Percentiles rank a stretch among this genome's conserved stretches.
These are phyloP conservation scores for Gymnorhina tibicen DNA, from an alignment of 2,113 vertebrate genomes.

Conservation along the genomic window DNA sequence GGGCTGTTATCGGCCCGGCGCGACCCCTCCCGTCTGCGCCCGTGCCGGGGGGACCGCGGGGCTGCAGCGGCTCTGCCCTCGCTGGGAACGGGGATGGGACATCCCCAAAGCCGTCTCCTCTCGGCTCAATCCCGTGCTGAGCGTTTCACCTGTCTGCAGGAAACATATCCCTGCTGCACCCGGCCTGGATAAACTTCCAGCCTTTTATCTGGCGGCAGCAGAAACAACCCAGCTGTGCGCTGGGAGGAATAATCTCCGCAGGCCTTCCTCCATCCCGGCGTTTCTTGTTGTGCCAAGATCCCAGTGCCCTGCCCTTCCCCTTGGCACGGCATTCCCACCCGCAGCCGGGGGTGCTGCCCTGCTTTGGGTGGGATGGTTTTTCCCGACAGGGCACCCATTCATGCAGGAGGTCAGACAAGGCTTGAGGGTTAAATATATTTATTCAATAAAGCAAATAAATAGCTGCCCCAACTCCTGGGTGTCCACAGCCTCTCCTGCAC, in stretches of 20 bases:
- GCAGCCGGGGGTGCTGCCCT: rapidly evolving
- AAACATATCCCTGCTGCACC: background rate
- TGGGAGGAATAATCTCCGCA: background rate
- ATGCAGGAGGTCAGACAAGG: background rate
- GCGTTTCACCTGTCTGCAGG: background rate
- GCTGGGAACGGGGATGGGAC: background rate
- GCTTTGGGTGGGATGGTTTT: background rate
- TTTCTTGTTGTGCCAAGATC: background rate
- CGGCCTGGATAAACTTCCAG: background rate
- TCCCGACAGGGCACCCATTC: background rate
- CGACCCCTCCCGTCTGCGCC: background rate
- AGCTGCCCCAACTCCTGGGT: background rate
- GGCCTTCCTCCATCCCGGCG: background rate
- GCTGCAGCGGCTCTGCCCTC: background rate
- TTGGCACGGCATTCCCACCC: background rate
- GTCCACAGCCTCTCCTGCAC: background rate
- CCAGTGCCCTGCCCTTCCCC: background rate
- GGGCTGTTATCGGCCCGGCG: slow-evolving; percentile 62
- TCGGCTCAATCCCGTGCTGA: rapidly evolving
- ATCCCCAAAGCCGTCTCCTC: rapidly evolving
- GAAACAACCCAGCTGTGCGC: background rate
- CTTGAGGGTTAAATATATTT: background rate
- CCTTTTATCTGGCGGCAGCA: background rate
- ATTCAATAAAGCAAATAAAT: background rate
- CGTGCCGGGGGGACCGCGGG: background rate